Base-by-base conservation (phyloP, 1,140 invertebrate species). In the Zophobas morio region DNA sequence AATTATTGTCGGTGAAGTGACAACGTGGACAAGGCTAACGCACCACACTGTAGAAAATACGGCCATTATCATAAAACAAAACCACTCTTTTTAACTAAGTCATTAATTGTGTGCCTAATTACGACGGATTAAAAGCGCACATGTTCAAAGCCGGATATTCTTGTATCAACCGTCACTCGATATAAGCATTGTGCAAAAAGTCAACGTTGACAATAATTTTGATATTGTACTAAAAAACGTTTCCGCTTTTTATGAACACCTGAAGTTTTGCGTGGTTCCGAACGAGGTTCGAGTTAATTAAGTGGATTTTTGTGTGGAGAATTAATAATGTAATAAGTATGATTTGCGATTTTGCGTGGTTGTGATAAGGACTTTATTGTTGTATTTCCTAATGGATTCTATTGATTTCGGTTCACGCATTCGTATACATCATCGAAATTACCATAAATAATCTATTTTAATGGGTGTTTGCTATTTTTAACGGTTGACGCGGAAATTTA, bases 381-480 rank as follows among this genome's bases (percentile, higher is more conserved):
- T 54, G 53, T 54, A 34, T 54, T 54, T 5, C 32, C 8, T 54
- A 54, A 54, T 54, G 53, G 53, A 34, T 34, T 54, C 35, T 54
- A 54, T 54, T 34, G 53, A 54, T 54, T 54, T 33, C 6, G 1
- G 20, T 20, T 20, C 20, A 20, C 20, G 20, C 20, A 20, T 20
- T 20, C 20, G 20, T 20, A 20, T 20, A 20, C 20, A 20, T 20
- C 20, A 20, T 20, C 20, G 20, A 20, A 20, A 20, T 20, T 20
- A 20, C 20, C 20, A 20, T 20, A 20, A 20, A 20, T 20, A 20
- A 20, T 20, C 20, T 20, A 20, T 20, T 20, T 20, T 20, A 20
- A 20, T 20, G 20, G 20, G 20, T 20, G 20, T 20, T 20, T 20
- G 20, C 20, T 20, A 20, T 20, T 20, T 20, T 20, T 20, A 20